A percentile compares a stretch with the other conserved stretches of the same genome.
phyloP scores from a whole-genome alignment of 2,888 invertebrate species.

The Nematopogon swammerdamellus region DNA sequence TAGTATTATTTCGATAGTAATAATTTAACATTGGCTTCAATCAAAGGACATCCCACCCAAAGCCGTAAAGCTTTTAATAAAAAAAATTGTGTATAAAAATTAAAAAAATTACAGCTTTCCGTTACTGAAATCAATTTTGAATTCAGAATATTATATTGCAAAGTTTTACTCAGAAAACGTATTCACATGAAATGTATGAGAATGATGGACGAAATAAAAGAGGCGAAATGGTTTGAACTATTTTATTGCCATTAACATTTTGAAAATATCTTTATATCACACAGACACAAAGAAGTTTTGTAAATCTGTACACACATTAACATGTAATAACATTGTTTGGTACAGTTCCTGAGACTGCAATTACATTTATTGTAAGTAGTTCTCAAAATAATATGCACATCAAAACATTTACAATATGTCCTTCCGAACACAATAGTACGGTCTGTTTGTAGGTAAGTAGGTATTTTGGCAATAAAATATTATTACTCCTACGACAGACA shows the following conservation, averaged over 20 bases:
- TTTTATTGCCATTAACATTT: slow-evolving; percentile 56
- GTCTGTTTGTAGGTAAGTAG: background rate
- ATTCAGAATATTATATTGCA: no score
- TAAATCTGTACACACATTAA: slow-evolving; percentile 37
- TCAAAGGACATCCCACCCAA: no score
- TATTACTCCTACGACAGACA: background rate
- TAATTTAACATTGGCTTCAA: no score
- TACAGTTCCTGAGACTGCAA: no score
- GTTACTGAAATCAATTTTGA: no score
- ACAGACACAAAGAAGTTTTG: slow-evolving; percentile 27
- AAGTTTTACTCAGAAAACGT: no score
- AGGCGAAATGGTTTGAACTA: slow-evolving; percentile 36
- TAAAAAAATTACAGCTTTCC: no score
- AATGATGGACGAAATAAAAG: no score
- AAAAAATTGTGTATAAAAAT: no score
- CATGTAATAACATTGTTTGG: background rate
- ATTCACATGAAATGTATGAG: no score
- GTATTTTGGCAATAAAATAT: background rate
- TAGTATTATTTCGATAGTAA: no score
- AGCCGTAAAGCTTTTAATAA: no score
- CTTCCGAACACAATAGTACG: background rate
- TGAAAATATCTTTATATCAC: slow-evolving; percentile 29
- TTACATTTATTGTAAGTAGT: background rate
- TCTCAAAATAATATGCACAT: background rate
- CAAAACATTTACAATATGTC: background rate